A percentile compares a stretch with the other conserved stretches of the same genome.
Conservation (phyloP, 1,140 invertebrate genomes). For the Drosophila takahashii region DNA sequence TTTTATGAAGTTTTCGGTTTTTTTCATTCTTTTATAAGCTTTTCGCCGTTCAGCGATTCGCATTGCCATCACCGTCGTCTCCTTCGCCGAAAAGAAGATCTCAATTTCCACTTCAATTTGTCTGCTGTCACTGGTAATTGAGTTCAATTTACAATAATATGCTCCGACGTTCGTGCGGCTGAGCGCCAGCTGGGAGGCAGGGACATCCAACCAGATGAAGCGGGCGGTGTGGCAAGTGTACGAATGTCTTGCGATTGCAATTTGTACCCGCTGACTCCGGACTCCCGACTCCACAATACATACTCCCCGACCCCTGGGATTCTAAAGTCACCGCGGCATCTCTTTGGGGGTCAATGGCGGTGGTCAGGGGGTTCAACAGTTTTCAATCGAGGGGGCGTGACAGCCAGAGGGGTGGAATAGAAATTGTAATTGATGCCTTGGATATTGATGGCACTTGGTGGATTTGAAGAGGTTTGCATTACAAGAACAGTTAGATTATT, state of each 20-base stretch:
- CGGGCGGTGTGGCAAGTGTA: conserved; percentile 54
- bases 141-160: conserved; percentile 84
- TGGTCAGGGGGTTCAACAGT: conserved; percentile 47
- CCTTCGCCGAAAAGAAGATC: conserved; percentile 73
- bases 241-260: conserved; percentile 77
- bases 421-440: conserved; percentile 50
- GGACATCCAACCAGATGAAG: background rate
- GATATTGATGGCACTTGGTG: conserved; percentile 28
- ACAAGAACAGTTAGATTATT: background rate
- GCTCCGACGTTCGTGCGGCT: conserved; percentile 78
- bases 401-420: conserved; percentile 20
- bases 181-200: conserved; percentile 51
- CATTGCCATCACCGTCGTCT: conserved; percentile 22
- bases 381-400: conserved; percentile 65
- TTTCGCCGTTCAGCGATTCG: conserved; percentile 24
- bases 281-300: conserved; percentile 2
- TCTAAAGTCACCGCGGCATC: conserved; percentile 18
- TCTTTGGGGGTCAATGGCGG: conserved; percentile 57
- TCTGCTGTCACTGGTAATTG: conserved; percentile 84
- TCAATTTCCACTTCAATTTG: conserved; percentile 85
- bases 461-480: conserved; percentile 29
- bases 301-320: conserved; percentile 26
- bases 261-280: conserved; percentile 61
- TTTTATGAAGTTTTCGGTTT: conserved; percentile 67
- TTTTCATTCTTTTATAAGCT: conserved; percentile 39